Conservation (phyloP, 1,140 invertebrate genomes). For the Trachymyrmex septentrionalis region DNA sequence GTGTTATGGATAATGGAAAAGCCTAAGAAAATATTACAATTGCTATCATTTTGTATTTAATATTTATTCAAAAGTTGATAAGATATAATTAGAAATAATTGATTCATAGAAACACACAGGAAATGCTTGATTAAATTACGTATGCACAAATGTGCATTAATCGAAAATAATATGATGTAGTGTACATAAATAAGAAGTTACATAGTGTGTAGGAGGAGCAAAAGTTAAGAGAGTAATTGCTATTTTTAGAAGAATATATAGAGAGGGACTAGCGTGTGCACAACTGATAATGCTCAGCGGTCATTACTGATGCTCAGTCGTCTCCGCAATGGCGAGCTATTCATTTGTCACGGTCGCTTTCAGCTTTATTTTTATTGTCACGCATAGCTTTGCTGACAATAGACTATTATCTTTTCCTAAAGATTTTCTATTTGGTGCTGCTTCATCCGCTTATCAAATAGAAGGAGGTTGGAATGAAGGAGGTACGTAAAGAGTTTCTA, state of each 20-base stretch:
- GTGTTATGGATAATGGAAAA: neutral
- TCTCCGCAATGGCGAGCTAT: constrained; percentile 10
- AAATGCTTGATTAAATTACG: neutral
- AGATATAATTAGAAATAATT: neutral
- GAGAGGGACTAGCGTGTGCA: neutral
- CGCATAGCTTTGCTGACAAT: neutral
- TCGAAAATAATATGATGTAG: neutral
- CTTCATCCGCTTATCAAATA: constrained; percentile 89
- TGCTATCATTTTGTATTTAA: neutral
- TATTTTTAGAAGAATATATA: neutral
- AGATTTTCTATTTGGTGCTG: constrained; percentile 87
- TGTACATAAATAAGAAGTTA: neutral
- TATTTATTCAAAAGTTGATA: neutral
- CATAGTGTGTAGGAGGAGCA: too few species aligned
- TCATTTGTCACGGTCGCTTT: neutral
- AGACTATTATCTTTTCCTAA: neutral
- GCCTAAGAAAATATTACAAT: neutral
- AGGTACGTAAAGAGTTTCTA: constrained; percentile 81
- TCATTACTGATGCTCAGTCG: neutral
- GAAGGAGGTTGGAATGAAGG: constrained; percentile 91
- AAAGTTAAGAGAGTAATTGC: neutral
- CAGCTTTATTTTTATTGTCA: neutral
- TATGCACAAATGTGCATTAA: neutral
- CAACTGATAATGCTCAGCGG: constrained; percentile 9
- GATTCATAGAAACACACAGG: neutral